These are phyloP conservation scores for Troilus luridus DNA, from an alignment of 2,888 invertebrate species.

Conservation along the genomic window DNA sequence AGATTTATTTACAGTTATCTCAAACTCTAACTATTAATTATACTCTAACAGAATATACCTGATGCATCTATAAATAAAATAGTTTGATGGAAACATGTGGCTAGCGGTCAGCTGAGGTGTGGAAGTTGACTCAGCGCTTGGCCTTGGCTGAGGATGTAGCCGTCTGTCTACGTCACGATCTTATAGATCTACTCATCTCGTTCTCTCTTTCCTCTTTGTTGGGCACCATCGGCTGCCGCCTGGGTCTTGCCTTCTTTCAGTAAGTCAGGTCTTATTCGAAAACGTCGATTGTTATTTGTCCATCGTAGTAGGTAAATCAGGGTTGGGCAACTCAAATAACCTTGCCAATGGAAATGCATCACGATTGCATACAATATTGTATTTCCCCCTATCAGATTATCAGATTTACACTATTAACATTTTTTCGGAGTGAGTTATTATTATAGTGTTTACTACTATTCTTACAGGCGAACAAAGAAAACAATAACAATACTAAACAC, in stretches of 20 bases:
- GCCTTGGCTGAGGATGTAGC: conserved; percentile 36
- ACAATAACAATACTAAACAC: too few species aligned
- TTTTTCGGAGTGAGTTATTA: too few species aligned
- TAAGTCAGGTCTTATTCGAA: not conserved
- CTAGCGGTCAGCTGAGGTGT: conserved; percentile 14
- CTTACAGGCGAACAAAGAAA: too few species aligned
- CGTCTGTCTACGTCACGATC: conserved; percentile 30
- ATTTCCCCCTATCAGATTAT: too few species aligned
- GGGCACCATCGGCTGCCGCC: too few species aligned
- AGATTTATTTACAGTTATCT: not conserved
- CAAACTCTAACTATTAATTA: not conserved
- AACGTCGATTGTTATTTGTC: too few species aligned
- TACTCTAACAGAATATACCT: not conserved
- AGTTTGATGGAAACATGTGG: not conserved
- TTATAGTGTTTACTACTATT: too few species aligned
- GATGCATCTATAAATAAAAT: not conserved
- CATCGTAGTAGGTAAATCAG: too few species aligned
- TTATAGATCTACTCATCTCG: not conserved
- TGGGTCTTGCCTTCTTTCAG: not conserved
- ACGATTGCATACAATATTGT: too few species aligned
- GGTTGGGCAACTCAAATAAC: too few species aligned
- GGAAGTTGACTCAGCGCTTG: conserved; percentile 34
- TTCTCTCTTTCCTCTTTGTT: not conserved
- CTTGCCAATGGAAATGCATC: too few species aligned
- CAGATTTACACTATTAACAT: too few species aligned